Evolutionary conservation across 2,888 invertebrate genomes (phyloP).

Genomic region (Limulus polyphemus): DNA sequence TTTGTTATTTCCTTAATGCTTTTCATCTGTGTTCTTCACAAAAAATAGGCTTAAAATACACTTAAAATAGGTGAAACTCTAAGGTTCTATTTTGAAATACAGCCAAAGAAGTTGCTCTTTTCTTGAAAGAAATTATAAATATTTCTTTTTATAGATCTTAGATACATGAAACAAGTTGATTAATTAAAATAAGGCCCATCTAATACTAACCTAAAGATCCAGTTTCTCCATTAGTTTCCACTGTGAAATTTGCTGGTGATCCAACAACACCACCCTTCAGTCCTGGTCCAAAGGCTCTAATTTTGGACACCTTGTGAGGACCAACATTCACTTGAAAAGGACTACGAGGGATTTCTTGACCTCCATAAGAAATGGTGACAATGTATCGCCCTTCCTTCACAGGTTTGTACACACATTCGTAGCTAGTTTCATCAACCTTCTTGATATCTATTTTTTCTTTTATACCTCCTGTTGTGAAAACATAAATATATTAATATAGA

Average conservation of each 20-base stretch:
- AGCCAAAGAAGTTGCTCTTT: too few relatives aligned
- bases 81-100: too few relatives aligned
- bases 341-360: conserved; percentile 63
- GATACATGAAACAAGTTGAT: too few relatives aligned
- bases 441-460: conserved; percentile 52
- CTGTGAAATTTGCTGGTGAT: conserved; percentile 72
- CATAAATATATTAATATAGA: too few relatives aligned
- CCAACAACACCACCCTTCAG: conserved; percentile 64
- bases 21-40: too few relatives aligned
- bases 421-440: conserved; percentile 51
- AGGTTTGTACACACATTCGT: conserved; percentile 59
- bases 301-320: conserved; percentile 61
- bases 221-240: conserved; percentile 79
- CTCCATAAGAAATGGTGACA: conserved; percentile 64
- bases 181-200: too few relatives aligned
- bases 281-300: conserved; percentile 75
- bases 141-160: too few relatives aligned
- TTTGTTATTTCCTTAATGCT: too few relatives aligned
- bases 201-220: conserved; percentile 53
- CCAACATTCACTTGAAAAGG: conserved; percentile 72
- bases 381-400: conserved; percentile 62
- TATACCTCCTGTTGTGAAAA: conserved; percentile 43
- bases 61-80: too few relatives aligned
- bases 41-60: too few relatives aligned
- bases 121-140: too few relatives aligned